Base-by-base conservation (phyloP, 2,888 invertebrate genomes). In the Drosophila buzzatii region DNA sequence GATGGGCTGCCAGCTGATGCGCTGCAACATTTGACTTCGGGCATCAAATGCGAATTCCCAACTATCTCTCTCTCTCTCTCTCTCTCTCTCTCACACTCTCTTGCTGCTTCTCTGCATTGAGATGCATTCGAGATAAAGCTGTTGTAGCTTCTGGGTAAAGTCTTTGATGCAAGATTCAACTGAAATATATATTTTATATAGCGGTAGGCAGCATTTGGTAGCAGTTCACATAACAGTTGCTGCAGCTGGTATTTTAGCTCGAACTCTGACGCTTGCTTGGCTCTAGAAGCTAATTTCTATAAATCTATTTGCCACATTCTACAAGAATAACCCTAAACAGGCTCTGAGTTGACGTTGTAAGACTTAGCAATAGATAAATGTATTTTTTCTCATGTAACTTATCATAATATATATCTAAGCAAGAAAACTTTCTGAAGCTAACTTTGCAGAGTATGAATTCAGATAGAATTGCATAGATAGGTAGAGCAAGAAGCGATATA, bases 1-100 rank as follows among this genome's bases (percentile, higher is more conserved):
- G 84, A 85, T 89, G 82, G 82, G 27, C 6, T 27, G 27, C 70
- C 73, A 77, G 64, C 73, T 76, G 85, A 82, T 77, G 73, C 77
- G 74, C 65, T n/a, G 41, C 70, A 72, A 73, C 59, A 62, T 57
- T 57, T 63, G 39, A 47, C 76, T 77, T 20, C 37, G 53, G 80
- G 77, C 76, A 27, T n/a, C 80, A 35, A 63, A 41, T 23, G 73
- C 45, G 73, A 64, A 73, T 64, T 63, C 71, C 42, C 44, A 49
- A 49, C 56, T 45, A 16, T 31, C 37, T 9, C 35, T 10, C 44
- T 27, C 27, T 27, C 27, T 0, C 27, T 27, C 27, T 27, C 27
- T 6, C 56, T 45, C 12, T 31, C 37, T 9, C 35, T 10, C 44
- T 27, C 27, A 6, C 27, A 1, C 27, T 27, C 27, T 27, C 27